Percentiles rank a stretch among this genome's conserved stretches.
Conservation (phyloP, 2,888 invertebrate species). For the Malachius bipustulatus region DNA sequence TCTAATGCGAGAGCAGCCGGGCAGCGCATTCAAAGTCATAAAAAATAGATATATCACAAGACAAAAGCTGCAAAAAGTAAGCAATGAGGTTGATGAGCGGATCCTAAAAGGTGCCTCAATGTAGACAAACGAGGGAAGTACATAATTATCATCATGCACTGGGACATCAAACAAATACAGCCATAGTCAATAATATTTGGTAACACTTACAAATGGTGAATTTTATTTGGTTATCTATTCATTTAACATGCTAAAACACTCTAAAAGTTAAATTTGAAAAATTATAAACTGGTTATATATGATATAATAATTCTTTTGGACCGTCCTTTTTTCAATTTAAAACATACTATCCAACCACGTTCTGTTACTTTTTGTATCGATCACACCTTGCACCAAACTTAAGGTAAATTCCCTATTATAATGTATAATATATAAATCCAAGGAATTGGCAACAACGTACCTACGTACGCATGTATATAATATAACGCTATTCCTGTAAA, state of each 20-base stretch:
- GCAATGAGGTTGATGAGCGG: neutral
- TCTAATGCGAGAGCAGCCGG: too few relatives aligned
- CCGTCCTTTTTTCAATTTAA: too few relatives aligned
- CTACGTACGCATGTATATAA: too few relatives aligned
- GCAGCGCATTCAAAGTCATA: neutral
- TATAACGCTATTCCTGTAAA: too few relatives aligned
- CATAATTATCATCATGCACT: constrained; percentile 18
- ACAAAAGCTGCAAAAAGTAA: neutral
- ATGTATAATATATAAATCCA: too few relatives aligned
- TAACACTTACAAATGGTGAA: constrained; percentile 36
- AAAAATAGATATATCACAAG: neutral
- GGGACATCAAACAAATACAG: constrained; percentile 24
- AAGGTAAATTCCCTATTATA: too few relatives aligned
- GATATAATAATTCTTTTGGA: constrained; percentile 10
- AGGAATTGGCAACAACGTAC: too few relatives aligned
- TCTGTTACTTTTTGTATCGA: too few relatives aligned
- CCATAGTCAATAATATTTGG: constrained; percentile 32
- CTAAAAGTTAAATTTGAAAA: constrained; percentile 23
- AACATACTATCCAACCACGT: too few relatives aligned
- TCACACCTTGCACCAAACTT: too few relatives aligned
- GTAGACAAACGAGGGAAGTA: constrained; percentile 14
- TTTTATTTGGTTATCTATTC: constrained; percentile 11
- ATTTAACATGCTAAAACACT: constrained; percentile 24
- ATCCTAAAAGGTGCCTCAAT: neutral
- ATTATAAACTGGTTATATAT: constrained; percentile 19